These are phyloP conservation scores for Drosophila melanica DNA, from an alignment of 1,140 invertebrate genomes.

Conservation along the genomic window DNA sequence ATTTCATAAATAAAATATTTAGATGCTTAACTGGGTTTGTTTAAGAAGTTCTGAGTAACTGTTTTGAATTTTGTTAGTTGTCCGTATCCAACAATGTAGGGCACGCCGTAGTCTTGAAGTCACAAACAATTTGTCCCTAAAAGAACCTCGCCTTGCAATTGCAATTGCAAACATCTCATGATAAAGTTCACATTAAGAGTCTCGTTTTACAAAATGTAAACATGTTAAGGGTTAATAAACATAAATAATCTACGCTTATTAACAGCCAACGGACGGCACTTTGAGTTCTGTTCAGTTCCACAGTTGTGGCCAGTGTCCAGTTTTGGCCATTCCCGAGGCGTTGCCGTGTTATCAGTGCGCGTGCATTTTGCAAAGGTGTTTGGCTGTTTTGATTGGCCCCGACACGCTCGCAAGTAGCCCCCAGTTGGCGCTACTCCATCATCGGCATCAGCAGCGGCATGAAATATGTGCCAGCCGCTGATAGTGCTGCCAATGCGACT, in stretches of 20 bases:
- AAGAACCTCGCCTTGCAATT: conserved; percentile 30
- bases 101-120: not conserved
- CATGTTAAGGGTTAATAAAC: conserved; percentile 84
- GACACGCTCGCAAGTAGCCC: conserved; percentile 36
- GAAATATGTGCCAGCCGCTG: conserved; percentile 72
- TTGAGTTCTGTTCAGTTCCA: conserved; percentile 12
- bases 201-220: conserved; percentile 84
- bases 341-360: conserved; percentile 61
- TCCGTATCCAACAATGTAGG: not conserved
- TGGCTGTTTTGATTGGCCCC: conserved; percentile 67
- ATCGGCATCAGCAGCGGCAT: conserved; percentile 62
- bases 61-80: not conserved
- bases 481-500: conserved; percentile 68
- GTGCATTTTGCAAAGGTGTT: conserved; percentile 83
- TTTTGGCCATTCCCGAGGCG: conserved; percentile 15
- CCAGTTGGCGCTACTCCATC: conserved; percentile 42
- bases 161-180: conserved; percentile 64
- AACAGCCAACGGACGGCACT: conserved; percentile 62
- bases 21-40: too few relatives aligned
- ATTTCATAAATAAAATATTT: too few relatives aligned
- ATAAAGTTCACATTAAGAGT: conserved; percentile 84
- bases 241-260: conserved; percentile 84
- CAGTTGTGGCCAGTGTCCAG: not conserved
- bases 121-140: not conserved
- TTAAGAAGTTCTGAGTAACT: too few relatives aligned